These are phyloP conservation scores for Triops cancriformis DNA, from an alignment of 1,140 invertebrate genomes.

Conservation along the genomic window DNA sequence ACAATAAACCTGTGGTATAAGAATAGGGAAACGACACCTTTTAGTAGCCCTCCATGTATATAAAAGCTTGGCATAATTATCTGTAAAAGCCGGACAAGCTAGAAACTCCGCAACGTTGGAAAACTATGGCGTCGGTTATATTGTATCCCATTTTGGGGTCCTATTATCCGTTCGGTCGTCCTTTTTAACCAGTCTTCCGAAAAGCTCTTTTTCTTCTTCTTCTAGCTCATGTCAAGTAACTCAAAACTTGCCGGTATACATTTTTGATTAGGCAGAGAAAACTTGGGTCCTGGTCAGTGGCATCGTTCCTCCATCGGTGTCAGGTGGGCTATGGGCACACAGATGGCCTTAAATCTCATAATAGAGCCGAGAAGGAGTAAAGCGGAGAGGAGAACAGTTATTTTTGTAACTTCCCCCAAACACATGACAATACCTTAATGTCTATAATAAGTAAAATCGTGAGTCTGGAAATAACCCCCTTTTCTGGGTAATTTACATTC, in stretches of 20 bases:
- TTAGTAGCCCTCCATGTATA: background rate
- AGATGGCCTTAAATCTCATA: background rate
- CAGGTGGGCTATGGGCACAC: constrained; percentile 3
- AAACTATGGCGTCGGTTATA: background rate
- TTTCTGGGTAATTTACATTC: background rate
- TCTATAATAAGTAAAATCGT: background rate
- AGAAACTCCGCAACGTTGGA: background rate
- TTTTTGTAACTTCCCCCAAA: background rate
- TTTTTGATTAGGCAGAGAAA: background rate
- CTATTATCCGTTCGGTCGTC: background rate
- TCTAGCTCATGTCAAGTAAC: constrained; percentile 7
- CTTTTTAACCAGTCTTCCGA: background rate
- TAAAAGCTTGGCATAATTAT: constrained; percentile 1
- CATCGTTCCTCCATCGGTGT: background rate
- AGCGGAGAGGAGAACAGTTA: background rate
- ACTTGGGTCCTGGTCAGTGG: background rate
- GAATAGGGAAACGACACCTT: constrained; percentile 13
- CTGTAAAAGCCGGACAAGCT: background rate
- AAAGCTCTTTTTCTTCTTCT: background rate
- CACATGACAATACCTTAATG: background rate
- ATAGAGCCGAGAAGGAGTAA: background rate
- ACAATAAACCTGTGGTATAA: constrained; percentile 8
- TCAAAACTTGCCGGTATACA: background rate
- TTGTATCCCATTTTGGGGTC: background rate
- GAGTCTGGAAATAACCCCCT: constrained; percentile 4